phyloP scores from a whole-genome alignment of 2,888 invertebrate genomes.

The Troides helena region DNA sequence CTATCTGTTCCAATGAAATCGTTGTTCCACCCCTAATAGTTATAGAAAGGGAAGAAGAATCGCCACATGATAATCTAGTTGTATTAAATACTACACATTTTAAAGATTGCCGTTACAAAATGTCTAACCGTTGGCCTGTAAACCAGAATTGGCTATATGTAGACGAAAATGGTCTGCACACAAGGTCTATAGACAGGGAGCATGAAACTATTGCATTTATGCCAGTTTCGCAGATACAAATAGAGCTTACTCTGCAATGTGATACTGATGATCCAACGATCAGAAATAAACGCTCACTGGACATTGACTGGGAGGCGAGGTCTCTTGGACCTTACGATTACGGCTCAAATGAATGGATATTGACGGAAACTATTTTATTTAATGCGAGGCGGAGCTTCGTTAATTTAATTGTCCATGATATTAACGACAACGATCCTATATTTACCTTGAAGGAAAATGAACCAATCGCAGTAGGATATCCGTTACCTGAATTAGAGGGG shows the following conservation, averaged over 20 bases:
- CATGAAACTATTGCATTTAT: conserved; percentile 68
- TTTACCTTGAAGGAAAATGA: conserved; percentile 60
- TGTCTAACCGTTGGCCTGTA: conserved; percentile 63
- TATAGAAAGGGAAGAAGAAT: conserved; percentile 65
- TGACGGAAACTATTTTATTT: conserved; percentile 61
- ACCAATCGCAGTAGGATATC: conserved; percentile 72
- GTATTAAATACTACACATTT: conserved; percentile 44
- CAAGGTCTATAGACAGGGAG: conserved; percentile 67
- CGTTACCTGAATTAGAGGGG: conserved; percentile 57
- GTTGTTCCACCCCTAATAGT: conserved; percentile 61
- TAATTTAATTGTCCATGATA: conserved; percentile 74
- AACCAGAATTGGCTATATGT: conserved; percentile 67
- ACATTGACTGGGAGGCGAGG: conserved; percentile 36
- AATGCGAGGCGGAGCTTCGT: conserved; percentile 64
- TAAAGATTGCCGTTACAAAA: conserved; percentile 54
- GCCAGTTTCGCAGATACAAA: conserved; percentile 72
- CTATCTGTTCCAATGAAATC: conserved; percentile 44
- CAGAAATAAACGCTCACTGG: conserved; percentile 53
- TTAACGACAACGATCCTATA: conserved; percentile 76
- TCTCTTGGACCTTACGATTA: conserved; percentile 57
- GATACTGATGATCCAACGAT: conserved; percentile 40
- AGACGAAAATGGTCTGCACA: conserved; percentile 59
- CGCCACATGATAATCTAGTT: conserved; percentile 55
- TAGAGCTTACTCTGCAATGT: conserved; percentile 63
- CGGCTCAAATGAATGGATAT: conserved; percentile 63